A percentile compares a stretch with the other conserved stretches of the same genome.
Evolutionary conservation across 23 tunicate species (phyloP).

Genomic region (Halocynthia roretzi): DNA sequence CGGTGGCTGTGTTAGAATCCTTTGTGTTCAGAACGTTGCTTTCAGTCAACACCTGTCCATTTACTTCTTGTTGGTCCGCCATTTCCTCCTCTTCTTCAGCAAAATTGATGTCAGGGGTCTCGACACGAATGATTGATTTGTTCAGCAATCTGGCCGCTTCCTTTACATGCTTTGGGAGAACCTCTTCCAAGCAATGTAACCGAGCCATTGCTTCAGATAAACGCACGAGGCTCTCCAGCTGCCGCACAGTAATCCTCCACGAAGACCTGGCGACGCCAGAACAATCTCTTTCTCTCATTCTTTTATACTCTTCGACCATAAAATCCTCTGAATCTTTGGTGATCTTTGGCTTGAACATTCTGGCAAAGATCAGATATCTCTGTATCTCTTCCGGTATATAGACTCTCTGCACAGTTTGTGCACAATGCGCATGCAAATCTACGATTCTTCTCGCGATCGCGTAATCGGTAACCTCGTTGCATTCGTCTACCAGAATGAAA

Average conservation of each 20-base stretch:
- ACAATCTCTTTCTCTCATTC: constrained; percentile 93
- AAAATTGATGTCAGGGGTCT: constrained; percentile 94
- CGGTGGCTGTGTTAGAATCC: constrained; percentile 9
- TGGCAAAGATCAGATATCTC: constrained; percentile 83
- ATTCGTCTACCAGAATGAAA: constrained; percentile 95
- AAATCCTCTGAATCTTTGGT: constrained; percentile 69
- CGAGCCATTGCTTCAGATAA: constrained; percentile 97
- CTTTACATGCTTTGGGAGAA: constrained; percentile 91
- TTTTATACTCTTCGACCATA: constrained; percentile 83
- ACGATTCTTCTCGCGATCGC: constrained; percentile 94
- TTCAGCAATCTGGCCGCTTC: constrained; percentile 92
- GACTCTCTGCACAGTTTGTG: constrained; percentile 50
- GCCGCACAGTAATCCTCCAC: constrained; percentile 98
- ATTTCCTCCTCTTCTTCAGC: constrained; percentile 32
- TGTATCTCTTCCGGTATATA: constrained; percentile 86
- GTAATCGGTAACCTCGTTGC: constrained; percentile 97
- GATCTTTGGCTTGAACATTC: constrained; percentile 93
- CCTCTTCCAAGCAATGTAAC: constrained; percentile 83
- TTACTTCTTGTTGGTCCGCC: not conserved
- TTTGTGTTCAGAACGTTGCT: not conserved
- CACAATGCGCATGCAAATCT: constrained; percentile 73
- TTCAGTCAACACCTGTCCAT: not conserved
- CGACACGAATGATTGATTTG: constrained; percentile 96
- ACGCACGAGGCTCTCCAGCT: constrained; percentile 88
- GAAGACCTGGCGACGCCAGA: constrained; percentile 92